Evolutionary conservation across 1,140 invertebrate genomes (phyloP), one percentile per base, ranked within the genome.

Genomic region (Geopemphigus sp.): DNA sequence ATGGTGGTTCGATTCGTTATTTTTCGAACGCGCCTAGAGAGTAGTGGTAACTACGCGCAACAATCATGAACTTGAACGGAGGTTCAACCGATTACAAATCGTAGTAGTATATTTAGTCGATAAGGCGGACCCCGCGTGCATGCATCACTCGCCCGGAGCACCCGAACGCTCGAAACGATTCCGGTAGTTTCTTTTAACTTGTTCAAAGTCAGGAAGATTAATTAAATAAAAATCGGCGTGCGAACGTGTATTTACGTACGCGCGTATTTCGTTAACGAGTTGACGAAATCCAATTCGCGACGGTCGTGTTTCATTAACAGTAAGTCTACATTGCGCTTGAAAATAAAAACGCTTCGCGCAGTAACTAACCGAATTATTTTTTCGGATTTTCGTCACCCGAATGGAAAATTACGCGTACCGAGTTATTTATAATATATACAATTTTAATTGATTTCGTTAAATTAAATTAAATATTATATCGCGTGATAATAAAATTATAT

Each of bases 21-120:
- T 19, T 53, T 11, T 26, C 15, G 5, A 45, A 61, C 59, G 59
- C 17, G 26, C 24, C n/a, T 64, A 64, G 19, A 10, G 47, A 29
- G 66, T 70, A 70, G 66, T 70, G 66, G 66, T 50, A 70, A 70
- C 24, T n/a, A n/a, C n/a, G n/a, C n/a, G n/a, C n/a, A n/a, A 47
- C 29, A 19, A 70, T 53, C 66, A 26, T 53, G 66, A 29, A 70
- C 66, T 70, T 70, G 66, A 53, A 53, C 24, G 50, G 5, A 53
- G 45, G 22, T 70, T 39, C 47, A 53, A 70, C 66, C 6, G 66
- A 29, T 47, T n/a, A 29, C 17, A 39, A 53, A 11, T 5, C 39
- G 66, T 70, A 50, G n/a, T n/a, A n/a, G n/a, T n/a, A n/a, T n/a
- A n/a, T n/a, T 70, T 70, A 68, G 64, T 68, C 64, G n/a, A 53